phyloP scores from a whole-genome alignment of 2,888 invertebrate genomes.

The Nemoura dubitans region DNA sequence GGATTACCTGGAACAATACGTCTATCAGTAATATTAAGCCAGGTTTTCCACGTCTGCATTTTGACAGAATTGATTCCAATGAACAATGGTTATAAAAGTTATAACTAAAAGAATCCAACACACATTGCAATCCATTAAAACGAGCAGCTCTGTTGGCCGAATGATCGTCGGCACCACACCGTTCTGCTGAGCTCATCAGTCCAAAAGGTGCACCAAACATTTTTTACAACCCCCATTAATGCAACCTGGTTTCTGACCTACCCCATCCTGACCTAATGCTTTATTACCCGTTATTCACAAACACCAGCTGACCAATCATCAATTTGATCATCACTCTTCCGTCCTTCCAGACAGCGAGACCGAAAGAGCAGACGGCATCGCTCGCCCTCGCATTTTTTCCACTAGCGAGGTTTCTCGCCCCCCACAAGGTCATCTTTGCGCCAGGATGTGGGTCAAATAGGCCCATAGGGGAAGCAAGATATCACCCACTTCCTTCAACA shows the following conservation, averaged over 20 bases:
- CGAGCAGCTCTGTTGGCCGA: no score
- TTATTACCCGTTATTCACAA: conserved; percentile 37
- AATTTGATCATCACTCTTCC: conserved; percentile 33
- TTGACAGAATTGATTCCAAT: no score
- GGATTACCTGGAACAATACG: no score
- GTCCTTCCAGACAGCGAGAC: background rate
- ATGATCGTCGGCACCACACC: no score
- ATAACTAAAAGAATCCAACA: no score
- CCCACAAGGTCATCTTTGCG: conserved; percentile 26
- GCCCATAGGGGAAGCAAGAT: conserved; percentile 20
- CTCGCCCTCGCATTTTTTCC: conserved; percentile 16
- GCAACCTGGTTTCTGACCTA: conserved; percentile 24
- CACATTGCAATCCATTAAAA: no score
- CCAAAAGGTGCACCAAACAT: background rate
- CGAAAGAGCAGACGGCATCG: conserved; percentile 22
- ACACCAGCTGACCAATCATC: conserved; percentile 32
- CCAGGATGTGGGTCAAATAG: conserved; percentile 42
- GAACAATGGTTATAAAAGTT: no score
- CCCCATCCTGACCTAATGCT: conserved; percentile 36
- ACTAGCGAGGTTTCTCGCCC: background rate
- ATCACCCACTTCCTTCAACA: conserved; percentile 33
- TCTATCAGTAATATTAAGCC: no score
- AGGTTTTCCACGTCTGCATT: no score
- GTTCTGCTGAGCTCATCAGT: background rate
- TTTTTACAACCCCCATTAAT: background rate